Percentiles rank a stretch among this genome's conserved stretches.
These are phyloP conservation scores for Probosciger aterrimus DNA, from an alignment of 2,113 vertebrate species.

Conservation along the genomic window DNA sequence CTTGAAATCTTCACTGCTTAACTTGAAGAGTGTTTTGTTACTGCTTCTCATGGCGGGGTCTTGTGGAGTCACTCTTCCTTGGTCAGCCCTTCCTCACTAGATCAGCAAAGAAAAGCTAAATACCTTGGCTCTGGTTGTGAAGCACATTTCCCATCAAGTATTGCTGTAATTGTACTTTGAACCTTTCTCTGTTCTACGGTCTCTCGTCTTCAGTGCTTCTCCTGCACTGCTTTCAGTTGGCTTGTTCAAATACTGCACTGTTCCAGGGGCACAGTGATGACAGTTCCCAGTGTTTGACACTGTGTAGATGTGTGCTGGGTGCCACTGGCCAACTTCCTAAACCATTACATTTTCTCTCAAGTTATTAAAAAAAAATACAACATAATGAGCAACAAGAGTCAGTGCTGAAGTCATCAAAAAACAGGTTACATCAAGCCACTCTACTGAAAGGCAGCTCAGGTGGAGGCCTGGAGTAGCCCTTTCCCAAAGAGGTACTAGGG, in stretches of 20 bases:
- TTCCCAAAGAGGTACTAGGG: neutral
- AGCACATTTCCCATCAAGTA: neutral
- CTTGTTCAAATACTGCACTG: accelerated
- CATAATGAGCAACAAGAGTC: neutral
- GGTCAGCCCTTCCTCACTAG: neutral
- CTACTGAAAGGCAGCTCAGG: neutral
- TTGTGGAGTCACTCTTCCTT: neutral
- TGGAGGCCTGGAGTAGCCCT: neutral
- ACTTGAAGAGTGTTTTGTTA: neutral
- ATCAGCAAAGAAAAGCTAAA: neutral
- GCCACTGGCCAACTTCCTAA: neutral
- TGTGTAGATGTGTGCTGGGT: neutral
- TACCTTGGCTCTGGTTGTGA: neutral
- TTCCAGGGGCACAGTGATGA: neutral
- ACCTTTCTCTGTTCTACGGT: neutral
- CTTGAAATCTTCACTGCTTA: neutral
- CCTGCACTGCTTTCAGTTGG: neutral
- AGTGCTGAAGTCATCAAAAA: neutral
- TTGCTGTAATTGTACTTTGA: neutral
- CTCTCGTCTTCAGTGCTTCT: neutral
- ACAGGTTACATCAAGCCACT: neutral
- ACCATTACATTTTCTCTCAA: neutral
- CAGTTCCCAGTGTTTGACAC: neutral
- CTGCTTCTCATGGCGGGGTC: neutral
- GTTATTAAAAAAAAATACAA: neutral